Percentiles rank a stretch among this genome's conserved stretches.
These are phyloP conservation scores for Aldrovandia affinis DNA, from an alignment of 2,797 vertebrate species.

Conservation along the genomic window DNA sequence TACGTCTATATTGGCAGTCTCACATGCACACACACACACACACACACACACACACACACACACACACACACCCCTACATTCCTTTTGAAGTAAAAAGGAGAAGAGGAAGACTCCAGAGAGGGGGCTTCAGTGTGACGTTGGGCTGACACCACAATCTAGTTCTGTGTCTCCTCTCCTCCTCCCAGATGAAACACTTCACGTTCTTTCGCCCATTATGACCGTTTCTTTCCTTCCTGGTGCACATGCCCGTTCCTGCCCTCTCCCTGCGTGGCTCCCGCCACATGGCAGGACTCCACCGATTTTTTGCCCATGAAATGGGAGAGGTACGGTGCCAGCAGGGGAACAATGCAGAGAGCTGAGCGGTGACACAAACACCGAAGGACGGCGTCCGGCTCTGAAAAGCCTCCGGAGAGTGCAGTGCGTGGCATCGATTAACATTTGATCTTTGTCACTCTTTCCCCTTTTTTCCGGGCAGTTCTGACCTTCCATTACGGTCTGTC, in stretches of 20 bases:
- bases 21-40: background rate
- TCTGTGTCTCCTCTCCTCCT: constrained; percentile 45
- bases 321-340: constrained; percentile 28
- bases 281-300: background rate
- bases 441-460: constrained; percentile 64
- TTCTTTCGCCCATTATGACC: background rate
- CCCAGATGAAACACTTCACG: constrained; percentile 42
- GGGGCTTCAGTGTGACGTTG: constrained; percentile 35
- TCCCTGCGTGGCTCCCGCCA: background rate
- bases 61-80: constrained; percentile 17
- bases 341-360: constrained; percentile 14
- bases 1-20: too few relatives aligned
- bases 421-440: constrained; percentile 71
- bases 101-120: constrained; percentile 42
- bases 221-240: background rate
- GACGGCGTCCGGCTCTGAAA: constrained; percentile 48
- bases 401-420: constrained; percentile 43
- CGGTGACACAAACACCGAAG: constrained; percentile 52
- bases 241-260: background rate
- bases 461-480: constrained; percentile 23
- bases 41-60: background rate
- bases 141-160: constrained; percentile 37
- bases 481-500: constrained; percentile 62
- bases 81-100: constrained; percentile 48
- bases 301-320: background rate